These are phyloP conservation scores for Drosophila borealis DNA, from an alignment of 2,888 invertebrate genomes.

Conservation along the genomic window DNA sequence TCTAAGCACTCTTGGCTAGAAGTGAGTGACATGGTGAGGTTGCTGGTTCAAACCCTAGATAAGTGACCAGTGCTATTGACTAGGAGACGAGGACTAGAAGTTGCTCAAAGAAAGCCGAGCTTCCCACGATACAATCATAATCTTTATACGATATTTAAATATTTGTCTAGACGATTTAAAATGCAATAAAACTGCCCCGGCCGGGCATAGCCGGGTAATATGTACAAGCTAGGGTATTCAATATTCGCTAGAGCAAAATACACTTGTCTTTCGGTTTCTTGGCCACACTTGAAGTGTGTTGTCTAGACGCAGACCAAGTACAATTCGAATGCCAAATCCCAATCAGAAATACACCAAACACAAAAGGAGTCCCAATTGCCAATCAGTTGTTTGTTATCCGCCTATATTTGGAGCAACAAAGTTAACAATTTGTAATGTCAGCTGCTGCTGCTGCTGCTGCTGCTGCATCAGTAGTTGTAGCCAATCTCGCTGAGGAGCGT, in stretches of 20 bases:
- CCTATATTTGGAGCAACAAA: slow-evolving; percentile 13
- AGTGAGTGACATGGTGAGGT: too few relatives aligned
- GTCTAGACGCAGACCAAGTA: slow-evolving; percentile 40
- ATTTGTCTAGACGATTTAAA: too few relatives aligned
- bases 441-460: too few relatives aligned
- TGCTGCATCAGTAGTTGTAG: slow-evolving; percentile 63
- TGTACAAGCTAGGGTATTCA: slow-evolving; percentile 8
- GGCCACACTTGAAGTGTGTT: slow-evolving; percentile 25
- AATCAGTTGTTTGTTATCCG: slow-evolving; percentile 20
- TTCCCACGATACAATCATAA: too few relatives aligned
- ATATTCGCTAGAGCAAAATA: slow-evolving; percentile 1
- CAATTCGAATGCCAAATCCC: slow-evolving; percentile 8
- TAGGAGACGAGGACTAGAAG: too few relatives aligned
- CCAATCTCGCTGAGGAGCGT: slow-evolving; percentile 77
- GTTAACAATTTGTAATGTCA: slow-evolving; percentile 21
- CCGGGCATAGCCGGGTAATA: too few relatives aligned
- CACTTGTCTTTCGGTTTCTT: neutral
- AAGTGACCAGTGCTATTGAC: too few relatives aligned
- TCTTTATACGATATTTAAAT: too few relatives aligned
- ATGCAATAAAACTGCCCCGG: too few relatives aligned
- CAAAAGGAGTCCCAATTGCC: slow-evolving; percentile 27
- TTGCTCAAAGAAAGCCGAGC: too few relatives aligned
- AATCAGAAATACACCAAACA: slow-evolving; percentile 5
- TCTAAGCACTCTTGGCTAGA: too few relatives aligned
- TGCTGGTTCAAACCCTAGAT: too few relatives aligned